Evolutionary conservation across 2,888 invertebrate genomes (phyloP).

Genomic region (Molorchus minor): DNA sequence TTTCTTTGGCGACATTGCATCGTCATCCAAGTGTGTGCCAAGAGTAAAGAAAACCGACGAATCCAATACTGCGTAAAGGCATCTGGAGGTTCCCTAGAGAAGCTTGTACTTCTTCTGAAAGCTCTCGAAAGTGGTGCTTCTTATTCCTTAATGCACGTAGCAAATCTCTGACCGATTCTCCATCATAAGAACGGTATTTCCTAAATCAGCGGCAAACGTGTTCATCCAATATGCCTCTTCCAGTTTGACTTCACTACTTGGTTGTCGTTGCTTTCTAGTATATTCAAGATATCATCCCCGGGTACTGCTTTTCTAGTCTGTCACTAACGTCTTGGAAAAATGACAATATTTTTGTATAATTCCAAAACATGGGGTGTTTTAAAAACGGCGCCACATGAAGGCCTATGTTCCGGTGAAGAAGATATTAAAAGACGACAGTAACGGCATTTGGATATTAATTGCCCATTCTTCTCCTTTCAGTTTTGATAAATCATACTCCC

Average conservation of each 20-base stretch:
- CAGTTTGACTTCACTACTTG: conserved; percentile 84
- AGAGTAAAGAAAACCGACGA: conserved; percentile 83
- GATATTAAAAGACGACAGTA: conserved; percentile 86
- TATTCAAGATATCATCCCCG: conserved; percentile 72
- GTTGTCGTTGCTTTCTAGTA: conserved; percentile 75
- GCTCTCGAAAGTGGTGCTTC: conserved; percentile 96
- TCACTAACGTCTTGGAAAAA: conserved; percentile 98
- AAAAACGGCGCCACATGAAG: conserved; percentile 80
- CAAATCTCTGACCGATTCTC: conserved; percentile 88
- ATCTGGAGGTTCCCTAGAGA: conserved; percentile 89
- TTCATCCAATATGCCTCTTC: conserved; percentile 80
- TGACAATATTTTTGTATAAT: conserved; percentile 78
- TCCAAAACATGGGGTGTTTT: conserved; percentile 96
- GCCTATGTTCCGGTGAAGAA: conserved; percentile 75
- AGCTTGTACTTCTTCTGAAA: conserved; percentile 80
- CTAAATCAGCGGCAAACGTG: conserved; percentile 90
- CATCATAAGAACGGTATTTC: conserved; percentile 90
- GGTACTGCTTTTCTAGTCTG: conserved; percentile 85
- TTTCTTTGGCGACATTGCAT: conserved; percentile 79
- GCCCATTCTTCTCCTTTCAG: conserved; percentile 66
- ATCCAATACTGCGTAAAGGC: conserved; percentile 93
- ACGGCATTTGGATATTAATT: conserved; percentile 68
- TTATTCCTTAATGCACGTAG: conserved; percentile 95
- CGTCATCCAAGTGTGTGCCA: conserved; percentile 85
- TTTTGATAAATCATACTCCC: conserved; percentile 67